Evolutionary conservation across 1,140 invertebrate species (phyloP).

Genomic region (Bicyclus anynana): DNA sequence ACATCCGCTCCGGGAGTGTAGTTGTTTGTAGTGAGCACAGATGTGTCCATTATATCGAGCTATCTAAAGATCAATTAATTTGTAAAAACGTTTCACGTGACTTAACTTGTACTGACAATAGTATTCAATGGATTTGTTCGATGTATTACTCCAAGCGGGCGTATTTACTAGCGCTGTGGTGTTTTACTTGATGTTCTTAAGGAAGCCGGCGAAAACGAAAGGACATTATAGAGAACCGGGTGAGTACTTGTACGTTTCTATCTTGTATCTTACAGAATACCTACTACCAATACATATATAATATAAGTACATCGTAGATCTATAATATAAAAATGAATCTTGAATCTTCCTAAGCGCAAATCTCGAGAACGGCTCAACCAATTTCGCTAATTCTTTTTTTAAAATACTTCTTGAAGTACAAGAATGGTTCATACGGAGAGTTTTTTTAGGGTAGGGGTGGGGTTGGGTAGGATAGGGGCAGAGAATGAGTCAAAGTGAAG

Average conservation of each 20-base stretch:
- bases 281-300: too few species aligned
- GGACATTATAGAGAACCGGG: conserved; percentile 39
- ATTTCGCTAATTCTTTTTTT: too few species aligned
- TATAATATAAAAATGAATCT: too few species aligned
- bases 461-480: too few species aligned
- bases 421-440: too few species aligned
- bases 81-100: neutral
- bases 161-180: conserved; percentile 40
- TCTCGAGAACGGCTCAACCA: too few species aligned
- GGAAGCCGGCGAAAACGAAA: conserved; percentile 22
- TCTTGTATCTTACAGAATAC: too few species aligned
- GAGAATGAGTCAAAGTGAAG: too few species aligned
- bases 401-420: too few species aligned
- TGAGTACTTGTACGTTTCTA: conserved; percentile 25
- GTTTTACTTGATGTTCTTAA: conserved; percentile 44
- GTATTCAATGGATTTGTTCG: conserved; percentile 39
- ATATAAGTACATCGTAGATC: too few species aligned
- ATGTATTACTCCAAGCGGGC: conserved; percentile 41
- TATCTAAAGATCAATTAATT: neutral
- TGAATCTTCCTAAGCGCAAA: too few species aligned
- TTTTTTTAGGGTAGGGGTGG: too few species aligned
- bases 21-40: neutral
- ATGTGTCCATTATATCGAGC: neutral
- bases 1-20: neutral
- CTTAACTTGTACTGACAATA: neutral